Percentiles rank a stretch among this genome's conserved stretches.
phyloP scores from a whole-genome alignment of 2,888 invertebrate species.

The Meloe dianella region DNA sequence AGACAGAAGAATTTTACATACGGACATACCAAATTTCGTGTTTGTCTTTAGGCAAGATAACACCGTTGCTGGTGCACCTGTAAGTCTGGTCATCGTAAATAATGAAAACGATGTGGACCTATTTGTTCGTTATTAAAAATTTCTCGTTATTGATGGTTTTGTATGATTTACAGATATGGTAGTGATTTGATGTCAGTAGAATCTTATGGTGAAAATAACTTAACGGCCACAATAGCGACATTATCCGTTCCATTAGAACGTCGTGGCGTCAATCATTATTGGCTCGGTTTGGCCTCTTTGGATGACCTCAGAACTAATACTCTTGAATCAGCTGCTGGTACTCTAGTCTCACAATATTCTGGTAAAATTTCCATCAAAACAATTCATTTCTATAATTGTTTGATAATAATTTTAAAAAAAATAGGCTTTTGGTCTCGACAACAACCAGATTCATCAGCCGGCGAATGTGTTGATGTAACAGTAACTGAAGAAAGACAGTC shows the following conservation, averaged over 20 bases:
- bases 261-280: conserved; percentile 75
- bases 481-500: conserved; percentile 78
- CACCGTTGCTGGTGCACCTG: conserved; percentile 34
- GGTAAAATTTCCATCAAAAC: conserved; percentile 60
- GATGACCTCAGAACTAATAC: conserved; percentile 93
- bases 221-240: conserved; percentile 81
- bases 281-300: conserved; percentile 88
- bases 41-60: conserved; percentile 27
- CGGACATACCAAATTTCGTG: conserved; percentile 31
- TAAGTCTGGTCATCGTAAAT: conserved; percentile 23
- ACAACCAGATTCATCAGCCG: conserved; percentile 86
- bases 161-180: conserved; percentile 78
- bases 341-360: conserved; percentile 89
- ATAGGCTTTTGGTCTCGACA: conserved; percentile 87
- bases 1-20: conserved; percentile 21
- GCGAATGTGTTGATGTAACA: conserved; percentile 88
- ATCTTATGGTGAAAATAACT: conserved; percentile 89
- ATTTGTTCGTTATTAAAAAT: too few relatives aligned
- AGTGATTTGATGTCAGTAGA: conserved; percentile 93
- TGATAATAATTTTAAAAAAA: neutral
- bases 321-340: conserved; percentile 90
- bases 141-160: neutral
- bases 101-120: conserved; percentile 27
- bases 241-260: conserved; percentile 69
- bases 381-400: conserved; percentile 9